These are phyloP conservation scores for Sebastes schlegelii DNA, from an alignment of 2,113 vertebrate species.

Conservation along the genomic window DNA sequence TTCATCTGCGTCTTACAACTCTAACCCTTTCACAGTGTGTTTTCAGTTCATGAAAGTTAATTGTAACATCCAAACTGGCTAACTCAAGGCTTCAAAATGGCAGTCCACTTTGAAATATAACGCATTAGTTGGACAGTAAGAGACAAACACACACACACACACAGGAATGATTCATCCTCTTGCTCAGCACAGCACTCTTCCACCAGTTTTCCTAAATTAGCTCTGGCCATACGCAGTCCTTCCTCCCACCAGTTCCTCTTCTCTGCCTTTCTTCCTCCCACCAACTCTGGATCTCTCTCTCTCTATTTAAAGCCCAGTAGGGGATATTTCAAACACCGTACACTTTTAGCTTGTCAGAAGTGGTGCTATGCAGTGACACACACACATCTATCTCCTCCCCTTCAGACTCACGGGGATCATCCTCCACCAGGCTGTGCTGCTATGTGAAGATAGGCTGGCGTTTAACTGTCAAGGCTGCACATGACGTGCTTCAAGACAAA, in stretches of 20 bases:
- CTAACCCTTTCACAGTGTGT: too few species aligned
- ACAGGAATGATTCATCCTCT: conserved; percentile 56
- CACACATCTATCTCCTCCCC: conserved; percentile 12
- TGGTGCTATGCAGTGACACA: conserved; percentile 35
- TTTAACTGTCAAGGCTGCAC: conserved; percentile 28
- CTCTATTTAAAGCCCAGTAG: conserved; percentile 68
- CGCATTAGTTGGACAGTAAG: background rate
- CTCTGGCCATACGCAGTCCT: conserved; percentile 46
- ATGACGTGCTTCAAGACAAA: conserved; percentile 14
- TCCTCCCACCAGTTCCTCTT: conserved; percentile 69
- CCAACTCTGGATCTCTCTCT: conserved; percentile 44
- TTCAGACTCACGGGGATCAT: conserved; percentile 22
- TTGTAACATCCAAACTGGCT: too few species aligned
- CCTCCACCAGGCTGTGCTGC: conserved; percentile 49
- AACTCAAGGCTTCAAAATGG: too few species aligned
- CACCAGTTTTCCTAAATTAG: conserved; percentile 68
- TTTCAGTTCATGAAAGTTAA: too few species aligned
- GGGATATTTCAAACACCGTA: conserved; percentile 61
- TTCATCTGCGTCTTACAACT: too few species aligned
- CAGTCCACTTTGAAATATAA: too few species aligned
- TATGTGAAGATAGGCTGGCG: conserved; percentile 36
- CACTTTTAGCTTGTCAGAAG: conserved; percentile 44
- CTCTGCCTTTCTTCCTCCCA: conserved; percentile 58
- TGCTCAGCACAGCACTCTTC: conserved; percentile 54
- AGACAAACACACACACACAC: conserved; percentile 10